These are phyloP conservation scores for Cheirogaleus major DNA, from an alignment of 2,797 vertebrate genomes.

Conservation along the genomic window DNA sequence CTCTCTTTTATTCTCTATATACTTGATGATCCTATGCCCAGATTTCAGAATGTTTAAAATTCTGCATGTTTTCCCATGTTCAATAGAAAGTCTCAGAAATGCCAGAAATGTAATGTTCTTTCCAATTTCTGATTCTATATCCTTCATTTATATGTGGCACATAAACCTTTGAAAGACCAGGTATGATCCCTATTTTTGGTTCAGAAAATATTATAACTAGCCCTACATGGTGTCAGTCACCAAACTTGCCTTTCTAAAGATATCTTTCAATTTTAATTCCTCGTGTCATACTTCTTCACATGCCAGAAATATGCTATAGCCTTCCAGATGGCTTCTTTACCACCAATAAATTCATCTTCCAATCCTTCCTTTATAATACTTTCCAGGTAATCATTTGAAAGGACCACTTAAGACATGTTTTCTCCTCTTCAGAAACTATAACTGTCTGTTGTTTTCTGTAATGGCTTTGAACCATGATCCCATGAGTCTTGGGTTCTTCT, in stretches of 20 bases:
- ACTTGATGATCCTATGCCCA: slow-evolving; percentile 43
- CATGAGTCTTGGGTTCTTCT: neutral
- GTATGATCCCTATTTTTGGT: neutral
- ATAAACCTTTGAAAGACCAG: slow-evolving; percentile 30
- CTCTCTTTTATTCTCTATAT: slow-evolving; percentile 44
- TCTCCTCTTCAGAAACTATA: neutral
- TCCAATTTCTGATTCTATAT: neutral
- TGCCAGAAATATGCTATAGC: neutral
- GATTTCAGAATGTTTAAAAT: slow-evolving; percentile 58
- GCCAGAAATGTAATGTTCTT: neutral
- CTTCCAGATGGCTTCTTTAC: neutral
- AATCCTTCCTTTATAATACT: neutral
- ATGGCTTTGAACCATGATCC: neutral
- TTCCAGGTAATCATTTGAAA: neutral
- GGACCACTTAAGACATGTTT: neutral
- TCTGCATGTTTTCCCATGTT: slow-evolving; percentile 37
- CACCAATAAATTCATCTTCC: neutral
- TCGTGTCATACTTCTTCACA: neutral
- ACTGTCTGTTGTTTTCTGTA: neutral
- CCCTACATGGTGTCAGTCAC: slow-evolving; percentile 31
- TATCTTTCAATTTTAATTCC: slow-evolving; percentile 23
- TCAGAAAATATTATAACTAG: slow-evolving; percentile 44
- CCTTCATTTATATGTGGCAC: slow-evolving; percentile 4
- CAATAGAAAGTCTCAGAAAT: slow-evolving; percentile 15
- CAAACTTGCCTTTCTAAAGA: slow-evolving; percentile 50